Evolutionary conservation across 2,888 invertebrate species (phyloP).

Genomic region (Leptinotarsa haldemani): DNA sequence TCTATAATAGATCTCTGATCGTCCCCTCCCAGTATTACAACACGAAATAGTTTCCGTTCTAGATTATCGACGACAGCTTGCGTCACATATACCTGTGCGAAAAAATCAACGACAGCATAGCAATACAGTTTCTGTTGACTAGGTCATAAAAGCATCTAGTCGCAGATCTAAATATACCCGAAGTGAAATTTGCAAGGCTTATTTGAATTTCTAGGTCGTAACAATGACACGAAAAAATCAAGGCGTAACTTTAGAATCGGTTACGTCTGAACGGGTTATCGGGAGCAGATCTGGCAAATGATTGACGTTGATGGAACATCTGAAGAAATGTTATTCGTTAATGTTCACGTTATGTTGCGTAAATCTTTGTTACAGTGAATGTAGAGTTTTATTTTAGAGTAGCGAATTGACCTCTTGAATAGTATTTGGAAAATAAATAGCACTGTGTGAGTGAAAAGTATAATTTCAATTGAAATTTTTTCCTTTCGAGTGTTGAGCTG

Average conservation of each 20-base stretch:
- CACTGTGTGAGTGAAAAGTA: too few relatives aligned
- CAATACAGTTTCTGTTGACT: conserved; percentile 43
- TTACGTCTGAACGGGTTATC: neutral
- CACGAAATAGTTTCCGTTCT: too few relatives aligned
- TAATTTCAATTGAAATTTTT: too few relatives aligned
- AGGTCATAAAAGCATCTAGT: conserved; percentile 41
- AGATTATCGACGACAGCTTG: too few relatives aligned
- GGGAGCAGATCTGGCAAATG: neutral
- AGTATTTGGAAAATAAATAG: too few relatives aligned
- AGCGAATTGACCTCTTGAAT: too few relatives aligned
- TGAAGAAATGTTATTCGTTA: conserved; percentile 3
- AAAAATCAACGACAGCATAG: neutral
- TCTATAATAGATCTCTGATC: too few relatives aligned
- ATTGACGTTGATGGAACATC: conserved; percentile 18
- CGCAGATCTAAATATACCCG: conserved; percentile 29
- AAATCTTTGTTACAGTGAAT: neutral
- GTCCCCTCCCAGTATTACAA: too few relatives aligned
- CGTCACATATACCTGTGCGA: neutral
- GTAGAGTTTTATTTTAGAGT: neutral
- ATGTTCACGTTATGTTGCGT: neutral
- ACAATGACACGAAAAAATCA: conserved; percentile 21
- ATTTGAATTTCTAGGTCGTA: conserved; percentile 47
- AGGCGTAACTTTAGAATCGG: conserved; percentile 9
- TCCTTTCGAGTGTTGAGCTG: too few relatives aligned
- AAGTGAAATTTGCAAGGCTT: conserved; percentile 42